Evolutionary conservation across 2,113 vertebrate species (phyloP), one percentile per base, ranked within the genome.

Genomic region (Leptocoma aspasia): DNA sequence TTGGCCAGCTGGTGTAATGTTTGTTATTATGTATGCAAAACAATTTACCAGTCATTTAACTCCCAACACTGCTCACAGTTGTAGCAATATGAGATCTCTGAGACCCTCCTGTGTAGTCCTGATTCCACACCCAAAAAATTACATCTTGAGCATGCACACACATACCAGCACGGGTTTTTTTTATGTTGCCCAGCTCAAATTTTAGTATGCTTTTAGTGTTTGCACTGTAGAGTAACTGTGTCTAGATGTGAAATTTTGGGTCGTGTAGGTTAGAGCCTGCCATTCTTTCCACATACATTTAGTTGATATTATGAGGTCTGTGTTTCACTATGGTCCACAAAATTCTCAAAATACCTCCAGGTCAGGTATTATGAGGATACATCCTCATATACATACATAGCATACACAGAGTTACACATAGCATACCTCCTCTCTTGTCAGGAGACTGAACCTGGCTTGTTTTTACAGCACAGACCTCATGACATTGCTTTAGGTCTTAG

Each of bases 391-490:
- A n/a, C n/a, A n/a, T n/a, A n/a, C n/a, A n/a, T n/a, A n/a, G n/a
- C n/a, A n/a, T n/a, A n/a, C n/a, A n/a, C n/a, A n/a, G 37, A 57
- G 18, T 61, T 50, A 20, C 11, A 81, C 0, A 0, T 12, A 30
- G 10, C 41, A 70, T 12, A 35, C 63, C 21, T 90, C 18, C 37
- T 72, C 33, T 59, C 72, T 39, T 66, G 47, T 59, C 50, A 78
- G 14, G 41, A 72, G 31, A 16, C 13, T 24, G 19, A 59, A 15
- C 6, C 18, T 9, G 3, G 3, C 41, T 81, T 77, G 9, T 33
- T 63, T 31, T 81, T 47, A 41, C 47, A 54, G 30, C 30, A 54
- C 23, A 42, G 23, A 66, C 50, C 9, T 24, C 45, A 19, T 30
- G 26, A 21, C 6, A 24, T 35, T 54, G 6, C 11, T 80, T 82